These are phyloP conservation scores for Drepanosiphum platanoidis DNA, from an alignment of 2,888 invertebrate genomes.

Conservation along the genomic window DNA sequence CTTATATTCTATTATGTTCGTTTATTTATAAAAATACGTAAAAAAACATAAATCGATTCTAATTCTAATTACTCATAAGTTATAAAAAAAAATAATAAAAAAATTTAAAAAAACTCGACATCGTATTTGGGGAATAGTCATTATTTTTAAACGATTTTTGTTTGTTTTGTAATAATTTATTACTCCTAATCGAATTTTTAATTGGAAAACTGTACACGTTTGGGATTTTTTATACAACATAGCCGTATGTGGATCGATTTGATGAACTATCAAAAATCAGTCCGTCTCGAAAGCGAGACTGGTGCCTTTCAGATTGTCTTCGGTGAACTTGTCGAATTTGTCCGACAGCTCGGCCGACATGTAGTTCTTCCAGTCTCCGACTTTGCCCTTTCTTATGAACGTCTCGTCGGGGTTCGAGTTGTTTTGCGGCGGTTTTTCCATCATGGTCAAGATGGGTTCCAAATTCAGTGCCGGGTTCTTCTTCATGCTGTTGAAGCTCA, in stretches of 20 bases:
- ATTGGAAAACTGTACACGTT: not conserved
- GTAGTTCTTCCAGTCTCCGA: slow-evolving; percentile 67
- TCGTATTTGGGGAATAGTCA: too few relatives aligned
- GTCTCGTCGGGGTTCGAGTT: slow-evolving; percentile 70
- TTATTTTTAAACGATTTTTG: too few relatives aligned
- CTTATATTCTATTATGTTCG: too few relatives aligned
- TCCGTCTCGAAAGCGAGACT: slow-evolving; percentile 64
- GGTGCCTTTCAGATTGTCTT: slow-evolving; percentile 65
- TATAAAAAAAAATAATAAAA: too few relatives aligned
- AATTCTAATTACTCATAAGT: too few relatives aligned
- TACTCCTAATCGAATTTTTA: too few relatives aligned
- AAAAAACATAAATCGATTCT: too few relatives aligned
- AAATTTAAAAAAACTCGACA: too few relatives aligned
- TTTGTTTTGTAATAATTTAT: too few relatives aligned
- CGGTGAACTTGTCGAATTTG: slow-evolving; percentile 68
- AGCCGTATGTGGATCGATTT: not conserved
- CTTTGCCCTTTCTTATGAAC: slow-evolving; percentile 78
- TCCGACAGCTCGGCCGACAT: slow-evolving; percentile 67
- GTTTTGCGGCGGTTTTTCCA: slow-evolving; percentile 67
- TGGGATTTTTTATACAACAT: not conserved
- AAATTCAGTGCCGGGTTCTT: slow-evolving; percentile 82
- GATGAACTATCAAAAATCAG: not conserved
- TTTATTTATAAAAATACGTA: too few relatives aligned
- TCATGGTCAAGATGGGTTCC: slow-evolving; percentile 71
- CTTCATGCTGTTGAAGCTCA: slow-evolving; percentile 85